phyloP scores from a whole-genome alignment of 2,113 vertebrate species.

The Poeciliopsis occidentalis region DNA sequence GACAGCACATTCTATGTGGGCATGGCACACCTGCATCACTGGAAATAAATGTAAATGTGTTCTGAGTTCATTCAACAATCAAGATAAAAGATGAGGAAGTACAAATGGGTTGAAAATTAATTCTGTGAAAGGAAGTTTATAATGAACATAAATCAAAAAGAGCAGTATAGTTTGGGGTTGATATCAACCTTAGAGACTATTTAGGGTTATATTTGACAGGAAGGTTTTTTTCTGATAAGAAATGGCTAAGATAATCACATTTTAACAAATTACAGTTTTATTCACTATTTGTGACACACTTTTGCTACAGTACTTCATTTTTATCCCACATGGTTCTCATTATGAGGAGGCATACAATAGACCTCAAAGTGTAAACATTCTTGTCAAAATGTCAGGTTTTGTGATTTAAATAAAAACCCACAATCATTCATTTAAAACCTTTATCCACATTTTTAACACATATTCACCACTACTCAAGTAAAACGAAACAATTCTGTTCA shows the following conservation, averaged over 20 bases:
- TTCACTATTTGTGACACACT: neutral
- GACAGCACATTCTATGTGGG: neutral
- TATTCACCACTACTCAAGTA: neutral
- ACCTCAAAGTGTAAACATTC: neutral
- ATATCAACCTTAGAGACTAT: slow-evolving; percentile 26
- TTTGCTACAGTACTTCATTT: neutral
- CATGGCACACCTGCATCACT: slow-evolving; percentile 4
- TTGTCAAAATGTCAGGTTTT: neutral
- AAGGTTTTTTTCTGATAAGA: neutral
- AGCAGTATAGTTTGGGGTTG: neutral
- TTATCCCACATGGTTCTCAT: neutral
- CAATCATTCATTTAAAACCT: neutral
- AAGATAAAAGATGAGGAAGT: neutral
- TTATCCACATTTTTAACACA: neutral
- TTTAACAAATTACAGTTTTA: neutral
- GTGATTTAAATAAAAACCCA: neutral
- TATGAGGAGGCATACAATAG: neutral
- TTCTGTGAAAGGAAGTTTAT: neutral
- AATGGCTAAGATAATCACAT: slow-evolving; percentile 12
- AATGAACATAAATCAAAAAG: slow-evolving; percentile 6
- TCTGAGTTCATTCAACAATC: neutral
- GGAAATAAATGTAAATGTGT: neutral
- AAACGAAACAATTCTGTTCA: neutral
- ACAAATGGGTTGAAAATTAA: neutral
- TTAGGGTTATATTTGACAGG: neutral